These are phyloP conservation scores for Oikopleura albicans DNA, from an alignment of 23 tunicate species.

Conservation along the genomic window DNA sequence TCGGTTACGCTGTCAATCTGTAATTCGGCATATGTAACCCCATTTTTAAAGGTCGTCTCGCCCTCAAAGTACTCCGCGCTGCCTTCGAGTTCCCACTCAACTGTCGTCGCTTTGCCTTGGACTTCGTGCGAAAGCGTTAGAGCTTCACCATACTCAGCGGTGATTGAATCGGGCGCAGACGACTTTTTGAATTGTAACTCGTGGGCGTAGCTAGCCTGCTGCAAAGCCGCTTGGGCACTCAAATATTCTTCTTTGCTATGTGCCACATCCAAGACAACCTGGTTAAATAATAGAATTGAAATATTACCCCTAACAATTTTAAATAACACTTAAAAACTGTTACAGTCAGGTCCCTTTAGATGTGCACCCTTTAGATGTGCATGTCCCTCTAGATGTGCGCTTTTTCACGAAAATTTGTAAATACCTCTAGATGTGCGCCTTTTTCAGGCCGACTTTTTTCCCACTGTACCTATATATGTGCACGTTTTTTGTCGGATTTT, in stretches of 20 bases:
- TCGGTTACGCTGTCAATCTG: neutral
- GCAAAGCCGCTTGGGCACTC: neutral
- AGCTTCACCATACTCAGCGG: neutral
- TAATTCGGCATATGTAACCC: neutral
- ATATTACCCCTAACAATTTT: too few species aligned
- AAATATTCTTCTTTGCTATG: neutral
- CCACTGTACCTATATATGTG: too few species aligned
- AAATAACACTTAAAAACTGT: too few species aligned
- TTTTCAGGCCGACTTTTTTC: too few species aligned
- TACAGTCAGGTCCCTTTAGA: too few species aligned
- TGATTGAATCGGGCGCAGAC: neutral
- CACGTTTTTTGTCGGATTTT: too few species aligned
- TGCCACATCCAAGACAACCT: neutral
- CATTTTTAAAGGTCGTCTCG: neutral
- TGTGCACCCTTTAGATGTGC: too few species aligned
- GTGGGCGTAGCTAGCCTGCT: neutral
- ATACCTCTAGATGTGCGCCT: too few species aligned
- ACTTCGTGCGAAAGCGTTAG: neutral
- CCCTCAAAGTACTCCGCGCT: constrained; percentile 1
- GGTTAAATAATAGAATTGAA: too few species aligned
- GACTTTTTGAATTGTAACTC: neutral
- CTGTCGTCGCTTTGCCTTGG: neutral
- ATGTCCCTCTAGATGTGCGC: too few species aligned
- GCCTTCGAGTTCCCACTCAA: constrained; percentile 15
- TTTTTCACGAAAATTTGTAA: too few species aligned